Percentiles rank a stretch among this genome's conserved stretches.
Conservation (phyloP, 2,888 invertebrate species). For the Chrysina gloriosa region DNA sequence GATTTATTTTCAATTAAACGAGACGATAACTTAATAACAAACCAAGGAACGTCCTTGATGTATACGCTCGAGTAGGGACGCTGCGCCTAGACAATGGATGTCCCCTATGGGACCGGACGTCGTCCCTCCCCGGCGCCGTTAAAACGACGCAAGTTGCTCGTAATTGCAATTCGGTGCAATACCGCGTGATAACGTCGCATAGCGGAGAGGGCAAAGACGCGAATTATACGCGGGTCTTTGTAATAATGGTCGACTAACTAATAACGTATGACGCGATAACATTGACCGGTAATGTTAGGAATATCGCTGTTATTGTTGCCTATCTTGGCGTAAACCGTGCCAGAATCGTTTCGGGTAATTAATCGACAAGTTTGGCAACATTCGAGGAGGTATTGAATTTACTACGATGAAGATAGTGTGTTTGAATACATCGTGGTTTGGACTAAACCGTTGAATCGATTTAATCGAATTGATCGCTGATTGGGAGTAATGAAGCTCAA, state of each 20-base stretch:
- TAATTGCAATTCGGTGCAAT: slow-evolving; percentile 31
- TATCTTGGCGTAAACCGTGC: not conserved
- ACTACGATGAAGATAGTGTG: not conserved
- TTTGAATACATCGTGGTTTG: not conserved
- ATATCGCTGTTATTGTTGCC: not conserved
- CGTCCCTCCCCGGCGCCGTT: not conserved
- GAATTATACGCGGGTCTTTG: not conserved
- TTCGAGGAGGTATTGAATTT: not conserved
- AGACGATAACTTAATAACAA: slow-evolving; percentile 19
- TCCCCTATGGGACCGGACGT: not conserved
- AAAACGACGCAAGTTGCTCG: slow-evolving; percentile 24
- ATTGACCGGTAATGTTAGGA: slow-evolving; percentile 20
- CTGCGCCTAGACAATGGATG: not conserved
- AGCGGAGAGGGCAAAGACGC: slow-evolving; percentile 6
- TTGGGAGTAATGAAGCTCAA: too few relatives aligned
- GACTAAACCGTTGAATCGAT: too few relatives aligned
- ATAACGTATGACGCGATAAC: slow-evolving; percentile 30
- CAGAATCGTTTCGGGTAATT: not conserved
- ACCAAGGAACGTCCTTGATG: slow-evolving; percentile 5
- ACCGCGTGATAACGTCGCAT: slow-evolving; percentile 12
- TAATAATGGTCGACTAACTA: slow-evolving; percentile 17
- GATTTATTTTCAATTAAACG: slow-evolving; percentile 22
- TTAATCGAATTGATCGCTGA: too few relatives aligned
- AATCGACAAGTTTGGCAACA: not conserved
- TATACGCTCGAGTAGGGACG: not conserved